Base-by-base conservation (phyloP, 2,113 vertebrate genomes). In the Gavialis gangeticus region DNA sequence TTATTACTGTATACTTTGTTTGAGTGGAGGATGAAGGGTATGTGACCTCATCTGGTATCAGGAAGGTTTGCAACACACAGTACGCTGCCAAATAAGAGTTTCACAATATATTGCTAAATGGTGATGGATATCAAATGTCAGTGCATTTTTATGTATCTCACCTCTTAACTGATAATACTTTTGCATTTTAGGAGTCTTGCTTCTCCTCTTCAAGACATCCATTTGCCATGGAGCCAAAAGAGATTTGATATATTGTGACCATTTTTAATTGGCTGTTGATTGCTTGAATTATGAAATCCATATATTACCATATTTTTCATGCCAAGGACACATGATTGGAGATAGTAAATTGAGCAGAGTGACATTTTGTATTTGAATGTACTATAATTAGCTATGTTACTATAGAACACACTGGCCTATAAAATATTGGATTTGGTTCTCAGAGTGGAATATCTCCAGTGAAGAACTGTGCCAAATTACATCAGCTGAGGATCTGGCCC, bases 381-480 rank as follows among this genome's bases (percentile, higher is more conserved):
- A 81, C 12, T 85, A 24, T 73, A 64, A n/a, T 87, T 88, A 28
- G 27, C 22, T 73, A 0, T 37, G n/a, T 79, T 89, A n/a, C 24
- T 87, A 54, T 24, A 59, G 77, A 82, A 15, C 16, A 21, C 75
- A 0, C 24, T 85, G 11, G 21, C 30, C 34, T 83, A 59, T 18
- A 79, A 60, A 27, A 75, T 87, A 79, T 77, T 87, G 27, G 55
- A 85, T 92, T 89, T 58, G 55, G 28, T 62, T 11, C 24, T 67
- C 79, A 75, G 88, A 71, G 89, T 78, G 96, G 57, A 76, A 56
- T 92, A 93, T 89, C 64, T 95, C 46, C n/a, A 91, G 11, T 85
- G 37, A 83, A 77, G 60, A 55, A 64, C 82, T 69, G 10, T 75
- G 75, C 87, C 58, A 77, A 77, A 88, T 93, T 92, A 54, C 55